Evolutionary conservation across 1,140 invertebrate species (phyloP).

Genomic region (Druon quercuslanigerum): DNA sequence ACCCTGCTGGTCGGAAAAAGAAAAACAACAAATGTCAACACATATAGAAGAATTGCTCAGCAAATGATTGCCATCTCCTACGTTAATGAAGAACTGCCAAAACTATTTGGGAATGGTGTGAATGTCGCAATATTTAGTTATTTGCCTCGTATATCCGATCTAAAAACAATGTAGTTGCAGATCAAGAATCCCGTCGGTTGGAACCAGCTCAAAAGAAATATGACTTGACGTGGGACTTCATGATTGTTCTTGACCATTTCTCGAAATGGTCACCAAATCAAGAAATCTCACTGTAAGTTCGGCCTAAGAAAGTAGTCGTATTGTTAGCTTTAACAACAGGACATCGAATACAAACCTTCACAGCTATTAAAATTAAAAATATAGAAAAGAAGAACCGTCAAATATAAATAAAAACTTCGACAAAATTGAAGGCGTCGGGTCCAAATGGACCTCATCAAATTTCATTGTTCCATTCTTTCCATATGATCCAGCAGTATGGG

Average conservation of each 20-base stretch:
- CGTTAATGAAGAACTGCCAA: too few relatives aligned
- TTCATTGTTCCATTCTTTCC: background rate
- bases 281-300: background rate
- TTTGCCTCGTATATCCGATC: slow-evolving; percentile 42
- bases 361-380: background rate
- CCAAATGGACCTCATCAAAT: background rate
- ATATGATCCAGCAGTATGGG: background rate
- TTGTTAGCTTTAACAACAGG: background rate
- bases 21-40: too few relatives aligned
- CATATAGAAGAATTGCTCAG: too few relatives aligned
- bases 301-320: too few relatives aligned
- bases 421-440: background rate
- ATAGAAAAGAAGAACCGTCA: background rate
- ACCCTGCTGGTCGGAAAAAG: too few relatives aligned
- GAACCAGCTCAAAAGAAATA: slow-evolving; percentile 37
- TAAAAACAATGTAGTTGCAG: slow-evolving; percentile 28
- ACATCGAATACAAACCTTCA: background rate
- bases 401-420: background rate
- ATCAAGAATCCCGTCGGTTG: slow-evolving; percentile 27
- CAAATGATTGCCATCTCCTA: too few relatives aligned
- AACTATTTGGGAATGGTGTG: slow-evolving; percentile 40
- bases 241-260: slow-evolving; percentile 27
- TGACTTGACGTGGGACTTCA: slow-evolving; percentile 41
- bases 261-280: background rate
- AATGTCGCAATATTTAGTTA: slow-evolving; percentile 33